phyloP scores from a whole-genome alignment of 2,113 vertebrate species.

The Vireo altiloquus region DNA sequence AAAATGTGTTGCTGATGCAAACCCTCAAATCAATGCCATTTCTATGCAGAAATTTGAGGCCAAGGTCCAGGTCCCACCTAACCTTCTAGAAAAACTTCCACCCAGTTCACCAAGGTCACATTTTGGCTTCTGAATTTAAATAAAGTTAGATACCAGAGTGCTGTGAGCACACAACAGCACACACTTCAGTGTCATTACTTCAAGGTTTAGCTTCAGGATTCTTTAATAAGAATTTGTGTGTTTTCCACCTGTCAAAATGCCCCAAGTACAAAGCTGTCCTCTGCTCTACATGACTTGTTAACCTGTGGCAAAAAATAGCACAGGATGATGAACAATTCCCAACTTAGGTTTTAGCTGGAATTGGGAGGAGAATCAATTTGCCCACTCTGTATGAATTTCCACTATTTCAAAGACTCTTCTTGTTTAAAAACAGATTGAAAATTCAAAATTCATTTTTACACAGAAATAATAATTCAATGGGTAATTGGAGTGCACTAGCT shows the following conservation, averaged over 20 bases:
- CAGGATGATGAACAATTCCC: background rate
- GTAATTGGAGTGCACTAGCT: background rate
- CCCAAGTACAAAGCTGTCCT: background rate
- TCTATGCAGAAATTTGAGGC: background rate
- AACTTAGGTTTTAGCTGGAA: background rate
- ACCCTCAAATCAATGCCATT: background rate
- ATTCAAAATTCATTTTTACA: background rate
- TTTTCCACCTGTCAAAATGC: background rate
- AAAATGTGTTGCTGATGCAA: background rate
- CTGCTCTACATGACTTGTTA: background rate
- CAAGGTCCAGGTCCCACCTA: background rate
- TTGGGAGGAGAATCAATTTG: background rate
- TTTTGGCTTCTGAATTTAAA: background rate
- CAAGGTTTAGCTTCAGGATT: background rate
- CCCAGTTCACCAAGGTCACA: background rate
- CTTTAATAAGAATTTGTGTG: background rate
- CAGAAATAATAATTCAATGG: background rate
- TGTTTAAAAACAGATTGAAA: background rate
- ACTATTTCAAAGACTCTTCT: background rate
- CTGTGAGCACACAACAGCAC: background rate
- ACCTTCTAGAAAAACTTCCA: background rate
- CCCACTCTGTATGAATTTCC: background rate
- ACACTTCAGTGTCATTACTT: background rate
- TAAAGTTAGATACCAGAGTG: background rate
- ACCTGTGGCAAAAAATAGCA: background rate